These are phyloP conservation scores for Palythoa caribaeorum DNA, from an alignment of 92 coral and sea anemone species.

Conservation along the genomic window DNA sequence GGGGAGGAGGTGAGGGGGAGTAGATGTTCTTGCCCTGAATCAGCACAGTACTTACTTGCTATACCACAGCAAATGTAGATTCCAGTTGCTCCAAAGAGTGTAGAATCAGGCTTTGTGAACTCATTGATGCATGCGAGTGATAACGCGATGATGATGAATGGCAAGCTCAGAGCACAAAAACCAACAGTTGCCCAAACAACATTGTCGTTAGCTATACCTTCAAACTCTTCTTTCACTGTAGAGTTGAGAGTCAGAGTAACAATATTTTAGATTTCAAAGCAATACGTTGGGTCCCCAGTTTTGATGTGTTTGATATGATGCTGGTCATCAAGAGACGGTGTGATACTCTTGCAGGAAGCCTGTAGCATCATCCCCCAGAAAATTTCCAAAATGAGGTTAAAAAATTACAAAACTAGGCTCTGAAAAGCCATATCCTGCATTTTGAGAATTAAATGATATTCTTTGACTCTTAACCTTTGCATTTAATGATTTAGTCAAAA, in stretches of 20 bases:
- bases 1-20: background rate
- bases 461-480: no score
- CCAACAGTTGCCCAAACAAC: conserved; percentile 91
- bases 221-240: conserved; percentile 86
- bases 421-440: no score
- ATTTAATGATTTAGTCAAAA: no score
- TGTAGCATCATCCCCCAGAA: no score
- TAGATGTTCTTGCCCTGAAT: background rate
- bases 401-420: no score
- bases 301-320: no score
- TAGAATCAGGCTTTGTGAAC: conserved; percentile 83
- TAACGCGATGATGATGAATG: conserved; percentile 66
- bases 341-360: no score
- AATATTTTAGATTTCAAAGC: background rate
- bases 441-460: no score
- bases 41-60: conserved; percentile 79
- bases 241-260: background rate
- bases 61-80: conserved; percentile 77
- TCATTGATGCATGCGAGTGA: conserved; percentile 89
- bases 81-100: conserved; percentile 85
- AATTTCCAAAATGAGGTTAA: no score
- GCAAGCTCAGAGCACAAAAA: conserved; percentile 73
- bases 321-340: no score
- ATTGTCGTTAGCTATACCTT: conserved; percentile 84
- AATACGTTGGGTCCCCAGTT: background rate